Conservation (phyloP, 2,113 vertebrate species). For the Heterocephalus glaber region DNA sequence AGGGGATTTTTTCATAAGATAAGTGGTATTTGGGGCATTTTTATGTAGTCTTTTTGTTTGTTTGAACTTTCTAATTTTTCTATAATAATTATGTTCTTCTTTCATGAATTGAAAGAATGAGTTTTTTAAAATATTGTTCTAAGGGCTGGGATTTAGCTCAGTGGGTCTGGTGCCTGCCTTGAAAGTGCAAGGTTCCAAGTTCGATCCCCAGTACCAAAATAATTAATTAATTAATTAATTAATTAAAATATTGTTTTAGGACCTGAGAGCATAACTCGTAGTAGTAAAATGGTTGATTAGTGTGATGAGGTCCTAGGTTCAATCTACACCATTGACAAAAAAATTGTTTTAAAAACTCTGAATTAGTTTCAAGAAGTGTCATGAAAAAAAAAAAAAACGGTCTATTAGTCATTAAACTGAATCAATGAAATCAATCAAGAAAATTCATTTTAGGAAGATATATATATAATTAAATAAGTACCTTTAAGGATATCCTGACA, state of each 20-base stretch:
- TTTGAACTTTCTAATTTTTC: slow-evolving; percentile 47
- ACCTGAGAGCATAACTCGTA: not conserved
- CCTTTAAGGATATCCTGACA: slow-evolving; percentile 44
- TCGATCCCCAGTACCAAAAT: too few species aligned
- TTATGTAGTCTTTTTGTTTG: not conserved
- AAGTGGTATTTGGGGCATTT: not conserved
- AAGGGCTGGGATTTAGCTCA: too few species aligned
- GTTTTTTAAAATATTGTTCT: not conserved
- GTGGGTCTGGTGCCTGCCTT: too few species aligned
- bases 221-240: too few species aligned
- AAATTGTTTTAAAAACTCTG: not conserved
- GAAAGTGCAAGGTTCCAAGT: too few species aligned
- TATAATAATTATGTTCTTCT: not conserved
- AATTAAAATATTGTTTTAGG: not conserved
- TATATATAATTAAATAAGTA: not conserved
- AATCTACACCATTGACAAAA: not conserved
- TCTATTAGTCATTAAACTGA: slow-evolving; percentile 3
- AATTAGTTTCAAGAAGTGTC: not conserved
- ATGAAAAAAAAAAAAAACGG: not conserved
- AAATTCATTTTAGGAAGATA: slow-evolving; percentile 1
- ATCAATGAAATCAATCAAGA: slow-evolving; percentile 42
- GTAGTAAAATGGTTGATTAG: not conserved
- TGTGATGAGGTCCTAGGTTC: not conserved
- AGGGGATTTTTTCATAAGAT: not conserved
- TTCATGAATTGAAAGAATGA: not conserved